A percentile compares a stretch with the other conserved stretches of the same genome.
These are phyloP conservation scores for Drosophila colorata DNA, from an alignment of 2,888 invertebrate genomes.

Conservation along the genomic window DNA sequence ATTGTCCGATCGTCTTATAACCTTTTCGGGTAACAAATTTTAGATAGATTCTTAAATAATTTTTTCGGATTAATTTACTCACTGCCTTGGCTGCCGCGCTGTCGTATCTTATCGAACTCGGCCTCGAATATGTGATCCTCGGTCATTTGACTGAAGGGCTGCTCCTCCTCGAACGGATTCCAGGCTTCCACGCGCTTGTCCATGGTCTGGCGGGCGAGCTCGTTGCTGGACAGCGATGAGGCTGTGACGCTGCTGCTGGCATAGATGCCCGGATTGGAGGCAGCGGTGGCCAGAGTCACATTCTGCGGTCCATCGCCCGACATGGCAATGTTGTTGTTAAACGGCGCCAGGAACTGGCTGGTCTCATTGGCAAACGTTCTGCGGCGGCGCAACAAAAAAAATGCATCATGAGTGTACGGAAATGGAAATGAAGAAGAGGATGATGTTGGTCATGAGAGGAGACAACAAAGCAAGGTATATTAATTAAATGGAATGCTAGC, in stretches of 20 bases:
- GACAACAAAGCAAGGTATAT: too few species aligned
- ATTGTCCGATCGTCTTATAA: too few species aligned
- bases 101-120: conserved; percentile 92
- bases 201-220: conserved; percentile 78
- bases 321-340: conserved; percentile 85
- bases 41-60: too few species aligned
- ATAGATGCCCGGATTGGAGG: conserved; percentile 83
- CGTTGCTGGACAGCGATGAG: conserved; percentile 82
- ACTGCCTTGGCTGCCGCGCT: conserved; percentile 91
- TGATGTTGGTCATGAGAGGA: not conserved
- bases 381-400: conserved; percentile 68
- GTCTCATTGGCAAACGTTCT: conserved; percentile 91
- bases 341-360: conserved; percentile 90
- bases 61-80: too few species aligned
- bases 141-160: conserved; percentile 90
- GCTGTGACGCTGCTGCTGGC: conserved; percentile 55
- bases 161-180: conserved; percentile 94
- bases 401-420: conserved; percentile 37
- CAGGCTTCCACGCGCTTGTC: conserved; percentile 88
- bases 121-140: conserved; percentile 94
- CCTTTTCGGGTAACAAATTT: too few species aligned
- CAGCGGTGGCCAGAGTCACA: conserved; percentile 63
- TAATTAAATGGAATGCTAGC: too few species aligned
- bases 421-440: conserved; percentile 16
- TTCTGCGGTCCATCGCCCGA: conserved; percentile 67